Evolutionary conservation across 2,797 vertebrate species (phyloP).

Genomic region (Pogonophryne albipinna): DNA sequence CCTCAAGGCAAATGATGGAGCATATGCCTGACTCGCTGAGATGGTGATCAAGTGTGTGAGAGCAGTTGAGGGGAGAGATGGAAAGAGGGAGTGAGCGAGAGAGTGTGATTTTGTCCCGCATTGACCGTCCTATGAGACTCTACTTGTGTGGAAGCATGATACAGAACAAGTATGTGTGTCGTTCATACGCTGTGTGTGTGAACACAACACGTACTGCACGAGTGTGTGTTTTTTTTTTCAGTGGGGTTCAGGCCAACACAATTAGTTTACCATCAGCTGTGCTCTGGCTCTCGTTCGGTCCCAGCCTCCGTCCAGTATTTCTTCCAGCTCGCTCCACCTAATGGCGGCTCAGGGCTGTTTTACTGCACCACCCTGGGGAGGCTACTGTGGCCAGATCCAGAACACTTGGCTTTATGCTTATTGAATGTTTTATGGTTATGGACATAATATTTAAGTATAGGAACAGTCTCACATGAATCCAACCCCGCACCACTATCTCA

Average conservation of each 20-base stretch:
- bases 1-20: constrained; percentile 74
- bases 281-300: constrained; percentile 53
- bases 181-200: constrained; percentile 21
- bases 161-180: constrained; percentile 25
- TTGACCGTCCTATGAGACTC: constrained; percentile 42
- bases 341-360: constrained; percentile 72
- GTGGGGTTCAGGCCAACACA: constrained; percentile 45
- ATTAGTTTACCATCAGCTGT: constrained; percentile 83
- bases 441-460: constrained; percentile 80
- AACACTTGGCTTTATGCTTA: constrained; percentile 80
- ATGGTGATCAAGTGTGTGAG: constrained; percentile 71
- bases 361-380: constrained; percentile 73
- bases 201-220: constrained; percentile 17
- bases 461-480: constrained; percentile 72
- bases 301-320: constrained; percentile 61
- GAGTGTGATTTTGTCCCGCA: constrained; percentile 45
- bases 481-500: constrained; percentile 50
- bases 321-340: constrained; percentile 70
- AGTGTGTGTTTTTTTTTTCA: constrained; percentile 10
- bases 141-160: constrained; percentile 43
- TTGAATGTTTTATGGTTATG: constrained; percentile 84
- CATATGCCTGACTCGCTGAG: constrained; percentile 60
- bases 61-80: constrained; percentile 43
- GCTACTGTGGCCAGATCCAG: constrained; percentile 79
- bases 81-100: constrained; percentile 34